These are phyloP conservation scores for Gulo gulo DNA, from an alignment of 2,113 vertebrate species.

Conservation along the genomic window DNA sequence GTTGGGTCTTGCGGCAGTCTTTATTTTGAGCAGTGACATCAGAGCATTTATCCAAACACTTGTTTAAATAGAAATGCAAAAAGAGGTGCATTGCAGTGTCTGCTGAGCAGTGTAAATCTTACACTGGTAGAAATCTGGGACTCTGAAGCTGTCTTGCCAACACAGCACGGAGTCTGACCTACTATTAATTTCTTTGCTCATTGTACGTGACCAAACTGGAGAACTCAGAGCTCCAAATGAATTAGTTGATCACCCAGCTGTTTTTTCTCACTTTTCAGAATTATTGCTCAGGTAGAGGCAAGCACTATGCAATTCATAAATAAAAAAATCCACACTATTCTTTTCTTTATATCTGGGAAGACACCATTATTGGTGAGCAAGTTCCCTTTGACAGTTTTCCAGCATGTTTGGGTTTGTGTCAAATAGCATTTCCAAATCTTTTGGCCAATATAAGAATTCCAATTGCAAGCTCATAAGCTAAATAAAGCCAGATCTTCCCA, in stretches of 20 bases:
- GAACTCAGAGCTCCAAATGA: conserved; percentile 13
- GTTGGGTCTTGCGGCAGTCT: conserved; percentile 27
- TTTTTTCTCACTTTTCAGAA: conserved; percentile 8
- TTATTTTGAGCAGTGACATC: conserved; percentile 66
- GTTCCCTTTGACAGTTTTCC: background rate
- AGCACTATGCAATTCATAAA: background rate
- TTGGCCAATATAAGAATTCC: background rate
- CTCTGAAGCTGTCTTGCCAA: conserved; percentile 7
- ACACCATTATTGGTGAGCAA: background rate
- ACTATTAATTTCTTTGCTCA: conserved; percentile 23
- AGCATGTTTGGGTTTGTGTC: background rate
- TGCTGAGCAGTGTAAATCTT: conserved; percentile 29
- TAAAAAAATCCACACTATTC: background rate
- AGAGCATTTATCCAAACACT: conserved; percentile 65
- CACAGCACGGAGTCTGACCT: background rate
- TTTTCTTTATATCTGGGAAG: background rate
- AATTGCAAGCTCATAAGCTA: background rate
- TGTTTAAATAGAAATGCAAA: conserved; percentile 67
- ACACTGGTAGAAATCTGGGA: conserved; percentile 35
- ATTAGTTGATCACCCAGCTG: background rate
- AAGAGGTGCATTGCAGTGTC: conserved; percentile 26
- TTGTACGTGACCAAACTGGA: background rate
- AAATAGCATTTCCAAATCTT: background rate
- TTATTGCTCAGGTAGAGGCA: background rate
- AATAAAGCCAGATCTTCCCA: background rate